A percentile compares a stretch with the other conserved stretches of the same genome.
Conservation (phyloP, 2,113 vertebrate genomes). For the Ptilonorhynchus violaceus region DNA sequence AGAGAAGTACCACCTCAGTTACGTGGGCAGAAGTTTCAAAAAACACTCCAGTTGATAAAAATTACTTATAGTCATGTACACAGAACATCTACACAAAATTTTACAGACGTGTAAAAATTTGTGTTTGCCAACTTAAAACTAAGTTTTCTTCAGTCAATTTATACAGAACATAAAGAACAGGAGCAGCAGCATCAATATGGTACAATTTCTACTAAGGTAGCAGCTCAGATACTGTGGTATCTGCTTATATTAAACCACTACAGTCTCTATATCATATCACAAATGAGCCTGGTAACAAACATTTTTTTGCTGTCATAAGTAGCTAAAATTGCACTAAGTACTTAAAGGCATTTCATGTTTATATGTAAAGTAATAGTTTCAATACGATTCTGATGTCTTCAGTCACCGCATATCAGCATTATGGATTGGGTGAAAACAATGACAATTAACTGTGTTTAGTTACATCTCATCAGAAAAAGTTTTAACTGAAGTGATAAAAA, state of each 20-base stretch:
- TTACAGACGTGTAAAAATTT: neutral
- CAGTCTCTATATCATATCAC: neutral
- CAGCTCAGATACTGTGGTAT: neutral
- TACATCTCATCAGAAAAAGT: neutral
- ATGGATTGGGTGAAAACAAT: neutral
- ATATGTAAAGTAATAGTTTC: neutral
- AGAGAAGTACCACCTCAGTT: neutral
- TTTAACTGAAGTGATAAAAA: neutral
- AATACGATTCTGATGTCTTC: neutral
- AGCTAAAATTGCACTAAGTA: neutral
- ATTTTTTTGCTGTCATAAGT: neutral
- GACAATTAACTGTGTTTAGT: neutral
- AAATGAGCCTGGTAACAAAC: neutral
- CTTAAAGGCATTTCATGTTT: neutral
- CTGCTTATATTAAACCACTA: neutral
- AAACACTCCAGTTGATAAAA: neutral
- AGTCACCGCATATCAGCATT: neutral
- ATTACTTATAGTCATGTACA: neutral
- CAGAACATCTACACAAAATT: neutral
- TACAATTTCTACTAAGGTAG: neutral
- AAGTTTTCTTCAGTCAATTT: neutral
- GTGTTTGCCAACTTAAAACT: neutral
- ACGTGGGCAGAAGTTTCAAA: neutral
- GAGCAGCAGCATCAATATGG: neutral
- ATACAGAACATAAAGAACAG: neutral